Evolutionary conservation across 2,797 vertebrate genomes (phyloP).

Genomic region (Limnodromus scolopaceus): DNA sequence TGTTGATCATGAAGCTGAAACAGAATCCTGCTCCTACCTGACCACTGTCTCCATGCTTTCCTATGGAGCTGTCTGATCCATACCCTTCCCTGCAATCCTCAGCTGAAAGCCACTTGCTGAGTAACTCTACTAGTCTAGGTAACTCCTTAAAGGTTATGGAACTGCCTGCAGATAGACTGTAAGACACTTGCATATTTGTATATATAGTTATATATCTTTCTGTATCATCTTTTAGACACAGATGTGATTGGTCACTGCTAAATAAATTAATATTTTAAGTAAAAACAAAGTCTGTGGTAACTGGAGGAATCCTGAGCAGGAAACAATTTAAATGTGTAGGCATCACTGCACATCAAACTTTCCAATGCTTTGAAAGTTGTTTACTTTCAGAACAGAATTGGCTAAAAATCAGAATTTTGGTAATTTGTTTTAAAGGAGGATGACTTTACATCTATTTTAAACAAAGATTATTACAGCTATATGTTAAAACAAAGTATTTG

Average conservation of each 20-base stretch:
- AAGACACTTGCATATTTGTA: background rate
- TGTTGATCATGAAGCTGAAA: background rate
- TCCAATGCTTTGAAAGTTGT: background rate
- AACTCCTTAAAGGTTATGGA: background rate
- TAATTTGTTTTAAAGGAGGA: background rate
- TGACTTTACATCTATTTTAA: background rate
- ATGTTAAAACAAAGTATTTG: background rate
- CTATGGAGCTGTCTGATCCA: background rate
- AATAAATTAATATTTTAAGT: background rate
- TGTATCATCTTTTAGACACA: background rate
- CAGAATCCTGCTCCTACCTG: background rate
- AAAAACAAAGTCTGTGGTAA: background rate
- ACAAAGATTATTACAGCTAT: background rate
- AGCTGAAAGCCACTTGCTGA: background rate
- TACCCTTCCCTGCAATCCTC: background rate
- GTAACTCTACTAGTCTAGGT: background rate
- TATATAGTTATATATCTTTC: background rate
- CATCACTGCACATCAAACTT: background rate
- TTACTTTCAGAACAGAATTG: background rate
- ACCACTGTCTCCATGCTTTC: background rate
- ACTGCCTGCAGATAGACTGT: background rate
- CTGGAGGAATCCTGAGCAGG: background rate
- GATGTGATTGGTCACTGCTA: background rate
- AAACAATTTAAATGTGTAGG: slow-evolving; percentile 6
- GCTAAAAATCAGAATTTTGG: background rate